Conservation (phyloP, 2,113 vertebrate species). For the Boleophthalmus pectinirostris region DNA sequence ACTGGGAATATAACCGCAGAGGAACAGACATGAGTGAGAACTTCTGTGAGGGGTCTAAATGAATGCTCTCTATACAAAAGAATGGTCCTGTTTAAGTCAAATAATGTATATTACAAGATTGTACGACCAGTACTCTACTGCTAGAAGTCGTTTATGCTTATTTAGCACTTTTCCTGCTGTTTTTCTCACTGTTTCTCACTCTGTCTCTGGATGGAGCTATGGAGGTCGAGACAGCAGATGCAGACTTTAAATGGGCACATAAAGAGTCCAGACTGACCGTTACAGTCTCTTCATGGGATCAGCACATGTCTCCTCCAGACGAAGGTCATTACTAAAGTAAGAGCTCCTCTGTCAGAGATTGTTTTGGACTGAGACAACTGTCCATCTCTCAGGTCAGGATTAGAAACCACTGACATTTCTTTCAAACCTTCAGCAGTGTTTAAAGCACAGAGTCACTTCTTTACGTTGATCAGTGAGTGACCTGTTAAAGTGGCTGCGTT, state of each 20-base stretch:
- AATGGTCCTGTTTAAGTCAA: background rate
- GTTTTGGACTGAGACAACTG: slow-evolving; percentile 48
- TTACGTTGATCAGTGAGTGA: slow-evolving; percentile 50
- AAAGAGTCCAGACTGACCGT: slow-evolving; percentile 52
- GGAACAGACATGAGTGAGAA: slow-evolving; percentile 35
- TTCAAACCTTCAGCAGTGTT: slow-evolving; percentile 14
- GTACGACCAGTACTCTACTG: background rate
- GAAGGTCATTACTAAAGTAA: slow-evolving; percentile 55
- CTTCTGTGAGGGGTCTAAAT: slow-evolving; percentile 12
- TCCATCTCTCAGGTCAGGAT: slow-evolving; percentile 9
- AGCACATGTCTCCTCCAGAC: slow-evolving; percentile 60
- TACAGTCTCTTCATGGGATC: slow-evolving; percentile 40
- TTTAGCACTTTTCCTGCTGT: background rate
- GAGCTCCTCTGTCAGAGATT: slow-evolving; percentile 35
- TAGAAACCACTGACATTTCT: slow-evolving; percentile 12
- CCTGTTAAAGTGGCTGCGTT: slow-evolving; percentile 40
- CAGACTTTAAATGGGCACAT: slow-evolving; percentile 59
- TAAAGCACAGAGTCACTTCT: slow-evolving; percentile 8
- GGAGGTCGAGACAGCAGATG: slow-evolving; percentile 53
- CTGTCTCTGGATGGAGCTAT: slow-evolving; percentile 23
- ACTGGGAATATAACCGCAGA: slow-evolving; percentile 59
- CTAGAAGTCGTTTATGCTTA: background rate
- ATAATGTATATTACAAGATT: background rate
- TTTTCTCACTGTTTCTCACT: slow-evolving; percentile 10
- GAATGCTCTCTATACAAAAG: background rate